Evolutionary conservation across 2,113 vertebrate species (phyloP), one percentile per base, ranked within the genome.

Genomic region (Kryptolebias marmoratus): DNA sequence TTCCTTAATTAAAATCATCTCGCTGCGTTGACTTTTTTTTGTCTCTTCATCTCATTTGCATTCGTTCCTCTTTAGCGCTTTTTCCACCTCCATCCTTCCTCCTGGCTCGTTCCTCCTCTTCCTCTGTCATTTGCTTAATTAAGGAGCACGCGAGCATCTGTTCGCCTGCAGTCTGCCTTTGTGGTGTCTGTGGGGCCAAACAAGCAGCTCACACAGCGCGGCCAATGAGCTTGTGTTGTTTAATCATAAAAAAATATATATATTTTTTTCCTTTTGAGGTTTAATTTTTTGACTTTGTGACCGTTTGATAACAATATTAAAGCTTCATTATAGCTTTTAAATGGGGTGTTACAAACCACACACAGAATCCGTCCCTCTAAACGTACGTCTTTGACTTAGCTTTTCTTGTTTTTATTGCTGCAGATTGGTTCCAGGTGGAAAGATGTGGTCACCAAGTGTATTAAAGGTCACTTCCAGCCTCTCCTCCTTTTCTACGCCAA

Each of bases 361-460:
- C 13, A 8, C 49, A 52, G 50, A 22, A 22, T 30, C 13, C 53
- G 9, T 28, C 22, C 22, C 27, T 14, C 11, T 54, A 11, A 13
- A 28, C 27, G 27, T 12, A 6, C 36, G 16, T 18, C n/a, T 39
- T 10, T 27, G 32, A 11, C 9, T 18, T 8, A 3, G 12, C 16
- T 53, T 2, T 28, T 11, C 30, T 68, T 47, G 32, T 64, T 18
- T 75, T 18, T 66, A 27, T 22, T 44, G 30, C 36, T 60, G 42
- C 58, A 99, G 97, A 94, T 99, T 2, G 96, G 98, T 70, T 88
- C 95, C 8, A 94, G 94, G 77, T 99, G 97, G 98, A 99, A 98
- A 89, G 98, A 99, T 22, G 98, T 98, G 49, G 95, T 96, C 72
- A 94, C 88, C 83, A 97, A 97, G 84, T 99, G 98, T 74, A 94